Percentiles rank a stretch among this genome's conserved stretches.
Conservation (phyloP, 1,140 invertebrate species). For the Anadara kagoshimensis region DNA sequence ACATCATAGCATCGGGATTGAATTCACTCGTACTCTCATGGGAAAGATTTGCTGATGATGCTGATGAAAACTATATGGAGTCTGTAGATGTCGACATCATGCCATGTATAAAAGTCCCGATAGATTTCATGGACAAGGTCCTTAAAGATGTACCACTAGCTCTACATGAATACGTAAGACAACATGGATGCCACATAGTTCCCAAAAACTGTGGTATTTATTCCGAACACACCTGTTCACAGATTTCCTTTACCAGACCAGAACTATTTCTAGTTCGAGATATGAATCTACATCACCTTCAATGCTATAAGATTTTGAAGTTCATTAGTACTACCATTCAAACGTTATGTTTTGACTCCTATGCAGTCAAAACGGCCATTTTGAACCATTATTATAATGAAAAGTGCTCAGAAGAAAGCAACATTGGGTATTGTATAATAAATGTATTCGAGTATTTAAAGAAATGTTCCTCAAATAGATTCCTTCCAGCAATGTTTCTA, state of each 20-base stretch:
- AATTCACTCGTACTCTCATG: background rate
- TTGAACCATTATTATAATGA: background rate
- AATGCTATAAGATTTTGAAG: constrained; percentile 10
- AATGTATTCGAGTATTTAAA: background rate
- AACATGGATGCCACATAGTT: constrained; percentile 10
- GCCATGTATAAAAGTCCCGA: constrained; percentile 6
- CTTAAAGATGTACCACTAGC: background rate
- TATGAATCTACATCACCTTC: background rate
- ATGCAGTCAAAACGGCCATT: background rate
- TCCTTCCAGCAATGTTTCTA: background rate
- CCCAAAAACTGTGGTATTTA: constrained; percentile 4
- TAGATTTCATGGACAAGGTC: background rate
- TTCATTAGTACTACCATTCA: background rate
- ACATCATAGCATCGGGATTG: background rate
- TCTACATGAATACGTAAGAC: background rate
- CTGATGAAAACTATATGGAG: background rate
- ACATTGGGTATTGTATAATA: background rate
- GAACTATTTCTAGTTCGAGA: background rate
- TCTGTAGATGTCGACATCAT: background rate
- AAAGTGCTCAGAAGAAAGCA: background rate
- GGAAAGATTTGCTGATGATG: background rate
- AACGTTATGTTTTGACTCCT: background rate
- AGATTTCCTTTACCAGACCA: background rate
- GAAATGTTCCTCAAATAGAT: background rate
- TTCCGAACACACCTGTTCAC: background rate